phyloP scores from a whole-genome alignment of 1,140 invertebrate species.

The Sipha flava region DNA sequence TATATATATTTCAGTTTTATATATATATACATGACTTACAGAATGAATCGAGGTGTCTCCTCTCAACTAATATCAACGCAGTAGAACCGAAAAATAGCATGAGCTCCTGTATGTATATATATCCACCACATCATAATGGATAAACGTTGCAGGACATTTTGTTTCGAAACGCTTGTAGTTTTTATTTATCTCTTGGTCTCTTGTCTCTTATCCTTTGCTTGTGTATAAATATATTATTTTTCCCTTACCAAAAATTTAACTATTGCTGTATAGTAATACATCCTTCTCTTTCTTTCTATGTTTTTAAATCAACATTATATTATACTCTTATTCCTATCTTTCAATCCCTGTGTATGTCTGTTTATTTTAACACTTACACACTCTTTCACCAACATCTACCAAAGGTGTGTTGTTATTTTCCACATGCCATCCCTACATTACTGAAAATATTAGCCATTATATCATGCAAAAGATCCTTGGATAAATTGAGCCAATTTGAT shows the following conservation, averaged over 20 bases:
- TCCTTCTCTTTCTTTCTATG: no score
- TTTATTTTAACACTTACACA: neutral
- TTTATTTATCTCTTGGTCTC: neutral
- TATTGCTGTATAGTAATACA: no score
- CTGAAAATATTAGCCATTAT: neutral
- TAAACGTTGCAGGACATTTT: neutral
- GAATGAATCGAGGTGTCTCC: no score
- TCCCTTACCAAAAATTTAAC: no score
- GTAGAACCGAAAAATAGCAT: no score
- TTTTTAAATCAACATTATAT: no score
- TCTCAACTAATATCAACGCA: no score
- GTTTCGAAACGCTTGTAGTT: neutral
- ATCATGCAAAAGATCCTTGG: neutral
- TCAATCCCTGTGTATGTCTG: no score
- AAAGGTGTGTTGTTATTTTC: neutral
- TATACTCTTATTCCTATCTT: no score
- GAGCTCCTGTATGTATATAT: neutral
- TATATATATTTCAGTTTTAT: neutral
- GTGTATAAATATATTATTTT: no score
- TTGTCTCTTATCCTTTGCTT: neutral
- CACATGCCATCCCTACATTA: neutral
- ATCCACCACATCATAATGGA: neutral
- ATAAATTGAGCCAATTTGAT: conserved; percentile 14
- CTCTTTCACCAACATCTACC: neutral
- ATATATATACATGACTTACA: neutral